Evolutionary conservation across 2,113 vertebrate species (phyloP), one percentile per base, ranked within the genome.

Genomic region (Heloderma charlesbogerti): DNA sequence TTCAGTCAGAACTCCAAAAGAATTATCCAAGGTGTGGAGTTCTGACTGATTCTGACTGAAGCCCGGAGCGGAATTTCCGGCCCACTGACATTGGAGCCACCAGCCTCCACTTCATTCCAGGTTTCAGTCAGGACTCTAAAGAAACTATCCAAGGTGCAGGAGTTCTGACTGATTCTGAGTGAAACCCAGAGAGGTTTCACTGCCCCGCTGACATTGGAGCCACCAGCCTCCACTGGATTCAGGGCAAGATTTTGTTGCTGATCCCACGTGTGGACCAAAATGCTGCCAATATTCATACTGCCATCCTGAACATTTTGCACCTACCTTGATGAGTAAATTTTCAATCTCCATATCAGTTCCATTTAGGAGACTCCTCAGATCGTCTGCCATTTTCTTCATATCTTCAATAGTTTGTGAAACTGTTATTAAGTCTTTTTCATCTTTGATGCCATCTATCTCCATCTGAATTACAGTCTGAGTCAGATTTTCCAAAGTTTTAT

Each of bases 381-480:
- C 29, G 12, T 9, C 31, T 34, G 29, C 1, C 2, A 7, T 6
- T 1, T 51, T 48, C 1, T 67, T n/a, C 43, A 80, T 9, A 0
- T 88, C 2, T 0, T 13, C 1, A 20, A 88, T 67, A 1, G 6
- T 5, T 2, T 37, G 15, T 8, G n/a, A 12, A n/a, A 34, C 1
- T 8, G 6, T 34, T 15, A 6, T 10, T 6, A 51, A 88, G 5
- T 48, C 43, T 69, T 9, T 27, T 2, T 88, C 57, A 27, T 88
- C 77, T 18, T 80, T 80, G 31, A 80, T 15, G 43, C 87, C 87
- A 7, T 88, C 31, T 31, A 1, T 67, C 31, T 80, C 77, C 5
- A 51, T 15, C 13, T 37, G 1, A 12, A 0, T 1, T 15, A 88
- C 3, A n/a, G 1, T 37, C 0, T 25, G 1, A 8, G 77, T 69